These are phyloP conservation scores for Hypotaenidia philippensis DNA, from an alignment of 2,797 vertebrate species.

Conservation along the genomic window DNA sequence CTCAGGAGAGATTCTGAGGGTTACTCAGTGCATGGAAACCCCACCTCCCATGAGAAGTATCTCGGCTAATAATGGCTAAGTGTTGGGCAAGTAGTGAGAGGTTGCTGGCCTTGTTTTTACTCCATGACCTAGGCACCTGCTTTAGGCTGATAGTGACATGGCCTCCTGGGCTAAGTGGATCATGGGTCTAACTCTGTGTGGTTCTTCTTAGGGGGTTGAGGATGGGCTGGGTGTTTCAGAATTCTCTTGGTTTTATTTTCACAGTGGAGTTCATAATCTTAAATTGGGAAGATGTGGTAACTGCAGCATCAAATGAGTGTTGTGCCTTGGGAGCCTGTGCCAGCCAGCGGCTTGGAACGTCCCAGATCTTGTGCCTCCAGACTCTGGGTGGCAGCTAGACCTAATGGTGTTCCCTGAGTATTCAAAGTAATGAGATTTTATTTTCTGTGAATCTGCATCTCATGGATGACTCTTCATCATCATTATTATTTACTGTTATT, in stretches of 20 bases:
- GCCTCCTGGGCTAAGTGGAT: neutral
- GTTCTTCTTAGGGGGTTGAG: neutral
- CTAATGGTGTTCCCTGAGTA: neutral
- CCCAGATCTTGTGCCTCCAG: neutral
- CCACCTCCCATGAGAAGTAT: neutral
- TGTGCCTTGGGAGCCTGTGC: neutral
- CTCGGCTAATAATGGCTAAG: neutral
- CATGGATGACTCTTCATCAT: neutral
- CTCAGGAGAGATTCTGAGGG: neutral
- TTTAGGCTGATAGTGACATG: neutral
- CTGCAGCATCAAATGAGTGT: neutral
- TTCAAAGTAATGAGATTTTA: neutral
- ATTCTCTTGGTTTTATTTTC: neutral
- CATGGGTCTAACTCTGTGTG: neutral
- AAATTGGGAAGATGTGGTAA: neutral
- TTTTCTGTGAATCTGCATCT: neutral
- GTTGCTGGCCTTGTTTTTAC: neutral
- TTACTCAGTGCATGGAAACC: neutral
- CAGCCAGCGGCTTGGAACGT: fast-evolving
- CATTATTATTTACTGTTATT: neutral
- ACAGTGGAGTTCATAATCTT: neutral
- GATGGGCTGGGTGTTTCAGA: neutral
- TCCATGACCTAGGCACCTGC: neutral
- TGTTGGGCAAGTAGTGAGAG: neutral
- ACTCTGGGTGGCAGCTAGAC: neutral